phyloP scores from a whole-genome alignment of 2,113 vertebrate species.

The Panthera uncia region DNA sequence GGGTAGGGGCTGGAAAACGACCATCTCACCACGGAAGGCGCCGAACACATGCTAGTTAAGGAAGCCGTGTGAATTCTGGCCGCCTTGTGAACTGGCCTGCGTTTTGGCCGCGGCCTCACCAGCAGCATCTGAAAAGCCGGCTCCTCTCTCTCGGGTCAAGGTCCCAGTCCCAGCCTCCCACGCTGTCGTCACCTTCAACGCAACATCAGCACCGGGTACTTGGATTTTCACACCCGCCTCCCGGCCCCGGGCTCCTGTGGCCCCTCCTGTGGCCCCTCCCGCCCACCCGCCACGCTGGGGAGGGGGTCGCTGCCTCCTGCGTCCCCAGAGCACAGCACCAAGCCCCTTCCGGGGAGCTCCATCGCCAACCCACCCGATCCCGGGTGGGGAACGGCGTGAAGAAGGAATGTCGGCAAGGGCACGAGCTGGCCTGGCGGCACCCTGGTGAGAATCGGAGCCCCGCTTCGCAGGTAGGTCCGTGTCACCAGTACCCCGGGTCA shows the following conservation, averaged over 20 bases:
- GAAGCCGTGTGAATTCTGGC: background rate
- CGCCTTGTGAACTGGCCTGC: too few species aligned
- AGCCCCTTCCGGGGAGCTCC: background rate
- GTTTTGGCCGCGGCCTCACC: background rate
- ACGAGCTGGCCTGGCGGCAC: background rate
- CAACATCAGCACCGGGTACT: background rate
- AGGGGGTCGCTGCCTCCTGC: background rate
- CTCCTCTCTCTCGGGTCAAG: background rate
- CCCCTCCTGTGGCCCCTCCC: background rate
- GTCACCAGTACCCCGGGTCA: fast-evolving
- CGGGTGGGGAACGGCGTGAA: background rate
- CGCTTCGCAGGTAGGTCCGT: background rate
- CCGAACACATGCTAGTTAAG: too few species aligned
- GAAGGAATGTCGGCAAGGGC: background rate
- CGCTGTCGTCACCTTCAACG: background rate
- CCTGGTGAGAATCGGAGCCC: background rate
- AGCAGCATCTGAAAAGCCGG: too few species aligned
- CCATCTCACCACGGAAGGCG: background rate
- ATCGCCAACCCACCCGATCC: background rate
- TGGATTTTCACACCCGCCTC: fast-evolving
- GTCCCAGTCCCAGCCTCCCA: background rate
- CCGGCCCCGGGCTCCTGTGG: background rate
- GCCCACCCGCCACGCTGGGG: fast-evolving
- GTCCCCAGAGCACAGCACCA: fast-evolving
- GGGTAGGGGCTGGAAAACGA: background rate